Evolutionary conservation across 2,888 invertebrate species (phyloP).

Genomic region (Drosophila mayaguana): DNA sequence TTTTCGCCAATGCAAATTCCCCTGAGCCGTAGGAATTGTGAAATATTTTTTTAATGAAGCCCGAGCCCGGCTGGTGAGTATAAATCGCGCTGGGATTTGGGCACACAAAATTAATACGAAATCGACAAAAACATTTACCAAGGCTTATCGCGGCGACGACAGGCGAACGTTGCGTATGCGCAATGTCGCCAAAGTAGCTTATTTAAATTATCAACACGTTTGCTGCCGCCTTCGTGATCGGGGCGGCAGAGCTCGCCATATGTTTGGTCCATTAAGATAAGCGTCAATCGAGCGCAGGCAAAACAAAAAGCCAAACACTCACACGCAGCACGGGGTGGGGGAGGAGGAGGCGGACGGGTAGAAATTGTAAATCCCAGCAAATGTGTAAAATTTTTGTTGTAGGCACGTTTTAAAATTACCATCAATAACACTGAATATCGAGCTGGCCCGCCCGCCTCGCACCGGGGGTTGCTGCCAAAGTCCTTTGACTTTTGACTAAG

Average conservation of each 20-base stretch:
- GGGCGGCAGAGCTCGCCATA: conserved; percentile 59
- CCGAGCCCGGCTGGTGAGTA: background rate
- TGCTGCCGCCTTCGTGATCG: conserved; percentile 14
- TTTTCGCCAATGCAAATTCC: conserved; percentile 10
- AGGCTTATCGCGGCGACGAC: conserved; percentile 70
- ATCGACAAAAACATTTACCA: conserved; percentile 77
- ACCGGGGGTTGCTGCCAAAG: conserved; percentile 41
- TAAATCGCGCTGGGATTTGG: conserved; percentile 74
- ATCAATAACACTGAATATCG: conserved; percentile 71
- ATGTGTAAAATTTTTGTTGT: conserved; percentile 76
- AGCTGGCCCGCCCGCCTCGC: conserved; percentile 4
- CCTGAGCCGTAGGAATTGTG: conserved; percentile 25
- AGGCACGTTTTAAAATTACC: conserved; percentile 82
- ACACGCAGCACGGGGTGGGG: conserved; percentile 20
- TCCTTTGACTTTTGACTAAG: conserved; percentile 67
- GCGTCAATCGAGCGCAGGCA: conserved; percentile 73
- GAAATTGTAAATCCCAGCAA: conserved; percentile 77
- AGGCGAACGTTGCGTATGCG: conserved; percentile 76
- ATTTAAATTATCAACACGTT: conserved; percentile 82
- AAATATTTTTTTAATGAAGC: conserved; percentile 71
- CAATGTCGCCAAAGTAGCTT: conserved; percentile 78
- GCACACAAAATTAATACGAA: conserved; percentile 72
- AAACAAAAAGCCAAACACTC: conserved; percentile 45
- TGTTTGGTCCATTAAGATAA: conserved; percentile 82
- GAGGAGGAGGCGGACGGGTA: conserved; percentile 1